Base-by-base conservation (phyloP, 2,113 vertebrate genomes). In the Prunella fulvescens region DNA sequence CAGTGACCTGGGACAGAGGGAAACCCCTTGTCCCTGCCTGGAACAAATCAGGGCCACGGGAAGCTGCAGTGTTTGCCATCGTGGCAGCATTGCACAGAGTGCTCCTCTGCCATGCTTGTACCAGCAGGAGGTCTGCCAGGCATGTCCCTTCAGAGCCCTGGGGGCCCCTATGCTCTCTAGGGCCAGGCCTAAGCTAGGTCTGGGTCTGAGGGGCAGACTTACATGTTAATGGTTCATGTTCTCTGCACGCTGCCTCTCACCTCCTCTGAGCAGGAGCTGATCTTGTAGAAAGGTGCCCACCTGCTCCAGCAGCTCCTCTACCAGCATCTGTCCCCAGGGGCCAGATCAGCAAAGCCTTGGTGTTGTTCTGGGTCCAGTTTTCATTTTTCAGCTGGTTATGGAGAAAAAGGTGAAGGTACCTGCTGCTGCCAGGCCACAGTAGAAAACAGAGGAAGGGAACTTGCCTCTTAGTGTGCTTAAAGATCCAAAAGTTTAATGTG, bases 1-100 rank as follows among this genome's bases (percentile, higher is more conserved):
- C 2, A 26, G 73, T 89, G 81, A 72, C 62, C 79, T 14, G 33
- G 71, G 61, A n/a, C 69, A 88, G 42, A 57, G 93, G 31, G 62
- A 9, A 7, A 22, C 31, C 58, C 44, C 50, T 71, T 45, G 26
- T 78, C 60, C n/a, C 69, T 51, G 39, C 28, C 81, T 58, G 44
- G 26, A 58, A n/a, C 28, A 47, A 62, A 19, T 0, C 0, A 3
- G 33, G 48, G 58, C 37, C 11, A 0, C 1, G 10, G 62, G 58
- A 54, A 66, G 53, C 70, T 53, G 51, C 72, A 0, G 0, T 19
- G 40, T 83, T 83, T 45, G 86, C 50, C 25, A 2, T 31, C 26
- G 0, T 4, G 31, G 61, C 48, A 88, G 50, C 62, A 6, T 17
- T 17, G 72, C 26, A 35, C 3, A 0, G 35, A 24, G 31, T 1